These are phyloP conservation scores for Cremastobaeus sp. DNA, from an alignment of 2,888 invertebrate species.

Conservation along the genomic window DNA sequence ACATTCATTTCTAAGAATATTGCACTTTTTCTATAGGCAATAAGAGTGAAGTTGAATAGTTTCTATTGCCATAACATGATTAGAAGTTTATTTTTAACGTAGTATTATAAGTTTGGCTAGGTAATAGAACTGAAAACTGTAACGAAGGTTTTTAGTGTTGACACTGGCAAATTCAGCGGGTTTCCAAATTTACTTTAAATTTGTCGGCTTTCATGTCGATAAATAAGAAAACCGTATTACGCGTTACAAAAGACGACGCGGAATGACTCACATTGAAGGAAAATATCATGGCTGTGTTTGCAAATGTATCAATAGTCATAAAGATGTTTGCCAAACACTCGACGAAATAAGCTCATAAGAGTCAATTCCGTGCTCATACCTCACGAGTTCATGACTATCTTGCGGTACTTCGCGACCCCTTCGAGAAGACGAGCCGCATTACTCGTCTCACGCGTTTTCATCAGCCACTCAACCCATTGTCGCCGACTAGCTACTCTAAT, in stretches of 20 bases:
- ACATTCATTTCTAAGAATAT: too few relatives aligned
- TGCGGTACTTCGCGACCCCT: conserved; percentile 10
- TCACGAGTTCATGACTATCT: conserved; percentile 11
- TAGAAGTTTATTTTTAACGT: too few relatives aligned
- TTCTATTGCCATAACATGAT: too few relatives aligned
- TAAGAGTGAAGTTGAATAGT: too few relatives aligned
- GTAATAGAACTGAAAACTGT: too few relatives aligned
- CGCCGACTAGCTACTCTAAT: conserved; percentile 51
- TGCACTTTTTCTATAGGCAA: too few relatives aligned
- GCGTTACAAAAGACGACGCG: not conserved
- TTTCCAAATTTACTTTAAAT: too few relatives aligned
- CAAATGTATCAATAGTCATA: conserved; percentile 38
- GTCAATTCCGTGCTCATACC: conserved; percentile 26
- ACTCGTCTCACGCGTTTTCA: conserved; percentile 53
- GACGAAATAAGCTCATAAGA: conserved; percentile 47
- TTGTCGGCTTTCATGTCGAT: too few relatives aligned
- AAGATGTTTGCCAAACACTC: conserved; percentile 45
- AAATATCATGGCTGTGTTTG: conserved; percentile 26
- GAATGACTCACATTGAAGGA: not conserved
- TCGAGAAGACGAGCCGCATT: conserved; percentile 32
- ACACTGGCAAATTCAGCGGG: too few relatives aligned
- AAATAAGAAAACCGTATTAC: too few relatives aligned
- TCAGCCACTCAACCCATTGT: conserved; percentile 52
- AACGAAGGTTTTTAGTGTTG: too few relatives aligned
- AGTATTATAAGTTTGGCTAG: too few relatives aligned